Conservation (phyloP, 2,797 vertebrate genomes). For the Rhinatrema bivittatum region DNA sequence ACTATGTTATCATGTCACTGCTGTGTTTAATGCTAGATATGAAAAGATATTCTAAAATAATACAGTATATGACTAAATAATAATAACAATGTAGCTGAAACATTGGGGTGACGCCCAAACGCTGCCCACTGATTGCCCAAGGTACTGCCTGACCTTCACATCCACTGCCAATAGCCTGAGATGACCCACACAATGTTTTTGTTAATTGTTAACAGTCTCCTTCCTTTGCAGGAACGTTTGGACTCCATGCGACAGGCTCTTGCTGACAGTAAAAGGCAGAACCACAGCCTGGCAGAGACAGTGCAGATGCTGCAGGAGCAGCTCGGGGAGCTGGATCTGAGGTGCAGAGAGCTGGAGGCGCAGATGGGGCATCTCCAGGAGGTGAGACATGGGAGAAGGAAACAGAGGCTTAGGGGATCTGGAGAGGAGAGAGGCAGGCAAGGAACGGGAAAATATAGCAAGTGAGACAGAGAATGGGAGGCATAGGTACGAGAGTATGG, state of each 20-base stretch:
- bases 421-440: not conserved
- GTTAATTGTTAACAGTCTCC: not conserved
- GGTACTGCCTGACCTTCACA: rapidly evolving
- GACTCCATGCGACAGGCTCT: conserved; percentile 53
- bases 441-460: not conserved
- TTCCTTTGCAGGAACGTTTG: conserved; percentile 52
- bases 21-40: too few species aligned
- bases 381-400: conserved; percentile 30
- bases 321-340: conserved; percentile 42
- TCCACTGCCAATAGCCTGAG: rapidly evolving
- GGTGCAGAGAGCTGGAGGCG: conserved; percentile 49
- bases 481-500: not conserved
- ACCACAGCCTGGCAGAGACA: conserved; percentile 46
- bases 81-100: too few species aligned
- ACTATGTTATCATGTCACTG: too few species aligned
- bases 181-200: rapidly evolving
- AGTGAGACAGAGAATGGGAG: not conserved
- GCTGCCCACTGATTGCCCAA: rapidly evolving
- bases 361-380: conserved; percentile 42
- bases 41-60: too few species aligned
- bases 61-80: too few species aligned
- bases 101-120: too few species aligned
- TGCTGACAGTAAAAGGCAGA: conserved; percentile 56
- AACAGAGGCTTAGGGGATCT: not conserved
- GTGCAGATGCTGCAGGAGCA: conserved; percentile 45